phyloP scores from a whole-genome alignment of 2,888 invertebrate genomes.

The Morpho helenor region DNA sequence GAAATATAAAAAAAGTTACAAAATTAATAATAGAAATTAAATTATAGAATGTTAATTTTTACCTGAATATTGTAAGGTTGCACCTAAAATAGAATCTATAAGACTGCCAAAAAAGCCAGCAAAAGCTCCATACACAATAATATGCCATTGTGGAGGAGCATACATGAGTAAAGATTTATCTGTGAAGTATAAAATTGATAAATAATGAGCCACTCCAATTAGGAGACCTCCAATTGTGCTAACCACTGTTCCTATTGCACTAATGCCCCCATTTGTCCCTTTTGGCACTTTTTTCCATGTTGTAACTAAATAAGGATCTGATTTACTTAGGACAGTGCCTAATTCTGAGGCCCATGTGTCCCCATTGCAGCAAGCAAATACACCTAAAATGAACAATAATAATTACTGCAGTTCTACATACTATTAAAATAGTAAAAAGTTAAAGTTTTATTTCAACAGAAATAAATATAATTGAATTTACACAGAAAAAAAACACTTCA shows the following conservation, averaged over 20 bases:
- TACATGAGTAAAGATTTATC: constrained; percentile 76
- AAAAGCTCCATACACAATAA: constrained; percentile 84
- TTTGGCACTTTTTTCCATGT: constrained; percentile 86
- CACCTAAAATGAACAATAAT: constrained; percentile 62
- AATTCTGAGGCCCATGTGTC: constrained; percentile 96
- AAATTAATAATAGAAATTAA: no score
- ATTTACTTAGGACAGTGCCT: constrained; percentile 84
- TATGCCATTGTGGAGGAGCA: constrained; percentile 88
- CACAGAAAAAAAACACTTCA: no score
- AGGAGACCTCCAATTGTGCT: constrained; percentile 82
- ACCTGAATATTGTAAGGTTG: constrained; percentile 92
- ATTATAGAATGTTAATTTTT: constrained; percentile 20
- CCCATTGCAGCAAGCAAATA: constrained; percentile 89
- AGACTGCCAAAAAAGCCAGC: constrained; percentile 90
- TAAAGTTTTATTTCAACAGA: no score
- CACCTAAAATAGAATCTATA: constrained; percentile 91
- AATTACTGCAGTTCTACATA: background rate
- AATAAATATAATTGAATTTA: no score
- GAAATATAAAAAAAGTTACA: no score
- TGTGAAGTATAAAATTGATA: constrained; percentile 81
- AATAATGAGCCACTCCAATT: constrained; percentile 86
- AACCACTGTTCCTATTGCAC: constrained; percentile 79
- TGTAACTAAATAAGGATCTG: constrained; percentile 87
- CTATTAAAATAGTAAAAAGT: no score
- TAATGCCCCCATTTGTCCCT: constrained; percentile 95